A percentile compares a stretch with the other conserved stretches of the same genome.
Evolutionary conservation across 2,113 vertebrate species (phyloP).

Genomic region (Tonatia bakeri): DNA sequence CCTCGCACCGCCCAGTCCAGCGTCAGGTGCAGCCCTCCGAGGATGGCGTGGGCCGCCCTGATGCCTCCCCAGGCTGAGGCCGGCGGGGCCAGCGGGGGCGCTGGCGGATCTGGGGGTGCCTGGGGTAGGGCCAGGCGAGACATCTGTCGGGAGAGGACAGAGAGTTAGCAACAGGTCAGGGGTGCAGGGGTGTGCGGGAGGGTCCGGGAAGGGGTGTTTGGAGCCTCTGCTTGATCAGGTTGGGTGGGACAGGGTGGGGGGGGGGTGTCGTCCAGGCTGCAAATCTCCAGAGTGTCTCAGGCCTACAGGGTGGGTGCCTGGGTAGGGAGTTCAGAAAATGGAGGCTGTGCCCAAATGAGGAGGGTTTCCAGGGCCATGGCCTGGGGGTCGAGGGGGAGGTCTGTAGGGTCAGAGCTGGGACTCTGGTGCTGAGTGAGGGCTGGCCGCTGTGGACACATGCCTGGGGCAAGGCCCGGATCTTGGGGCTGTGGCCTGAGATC

Average conservation of each 20-base stretch:
- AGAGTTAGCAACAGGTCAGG: not conserved
- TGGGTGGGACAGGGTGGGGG: too few species aligned
- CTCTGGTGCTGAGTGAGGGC: not conserved
- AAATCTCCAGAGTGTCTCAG: not conserved
- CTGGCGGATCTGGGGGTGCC: conserved; percentile 21
- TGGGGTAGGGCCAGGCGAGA: conserved; percentile 62
- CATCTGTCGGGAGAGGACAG: conserved; percentile 27
- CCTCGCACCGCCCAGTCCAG: conserved; percentile 71
- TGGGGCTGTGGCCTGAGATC: not conserved
- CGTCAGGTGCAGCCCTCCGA: conserved; percentile 67
- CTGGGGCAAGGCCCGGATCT: not conserved
- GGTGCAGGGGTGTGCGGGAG: not conserved
- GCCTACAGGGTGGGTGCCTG: not conserved
- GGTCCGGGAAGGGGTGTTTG: not conserved
- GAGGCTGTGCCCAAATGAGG: not conserved
- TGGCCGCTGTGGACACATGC: not conserved
- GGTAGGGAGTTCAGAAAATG: not conserved
- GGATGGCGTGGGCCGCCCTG: conserved; percentile 57
- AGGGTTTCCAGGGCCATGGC: not conserved
- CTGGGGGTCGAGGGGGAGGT: not conserved
- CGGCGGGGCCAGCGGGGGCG: not conserved
- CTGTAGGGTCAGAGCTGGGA: not conserved
- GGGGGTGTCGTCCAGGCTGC: not conserved
- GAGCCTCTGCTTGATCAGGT: not conserved
- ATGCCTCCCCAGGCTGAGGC: conserved; percentile 65